Evolutionary conservation across 2,888 invertebrate species (phyloP).

Genomic region (Lithophane ornitopus): DNA sequence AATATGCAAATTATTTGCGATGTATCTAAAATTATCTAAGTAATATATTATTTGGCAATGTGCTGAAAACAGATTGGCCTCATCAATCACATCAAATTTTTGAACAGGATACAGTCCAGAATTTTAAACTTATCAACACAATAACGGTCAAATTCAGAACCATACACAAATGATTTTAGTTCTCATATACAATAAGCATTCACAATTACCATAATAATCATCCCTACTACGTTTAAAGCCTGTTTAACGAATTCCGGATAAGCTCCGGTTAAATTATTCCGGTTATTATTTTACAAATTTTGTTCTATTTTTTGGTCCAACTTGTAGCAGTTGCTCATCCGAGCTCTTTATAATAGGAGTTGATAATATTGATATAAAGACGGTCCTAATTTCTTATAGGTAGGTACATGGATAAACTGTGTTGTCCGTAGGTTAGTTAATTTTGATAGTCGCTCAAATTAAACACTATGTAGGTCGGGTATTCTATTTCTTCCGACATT

Average conservation of each 20-base stretch:
- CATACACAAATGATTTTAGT: not conserved
- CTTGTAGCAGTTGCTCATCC: no score
- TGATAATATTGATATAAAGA: not conserved
- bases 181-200: not conserved
- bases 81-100: not conserved
- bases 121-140: not conserved
- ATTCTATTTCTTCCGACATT: not conserved
- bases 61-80: not conserved
- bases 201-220: not conserved
- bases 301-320: not conserved
- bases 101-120: not conserved
- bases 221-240: no score
- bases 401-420: no score
- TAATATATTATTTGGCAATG: not conserved
- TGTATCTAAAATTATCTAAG: not conserved
- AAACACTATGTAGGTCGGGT: not conserved
- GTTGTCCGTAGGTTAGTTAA: not conserved
- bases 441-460: not conserved
- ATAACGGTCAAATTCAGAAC: not conserved
- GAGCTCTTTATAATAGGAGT: not conserved
- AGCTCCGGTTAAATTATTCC: not conserved
- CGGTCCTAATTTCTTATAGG: not conserved
- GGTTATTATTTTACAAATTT: not conserved
- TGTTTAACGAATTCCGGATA: not conserved
- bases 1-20: conserved; percentile 23